A percentile compares a stretch with the other conserved stretches of the same genome.
Evolutionary conservation across 2,797 vertebrate species (phyloP).

Genomic region (Parauchenoglanis punctatus): DNA sequence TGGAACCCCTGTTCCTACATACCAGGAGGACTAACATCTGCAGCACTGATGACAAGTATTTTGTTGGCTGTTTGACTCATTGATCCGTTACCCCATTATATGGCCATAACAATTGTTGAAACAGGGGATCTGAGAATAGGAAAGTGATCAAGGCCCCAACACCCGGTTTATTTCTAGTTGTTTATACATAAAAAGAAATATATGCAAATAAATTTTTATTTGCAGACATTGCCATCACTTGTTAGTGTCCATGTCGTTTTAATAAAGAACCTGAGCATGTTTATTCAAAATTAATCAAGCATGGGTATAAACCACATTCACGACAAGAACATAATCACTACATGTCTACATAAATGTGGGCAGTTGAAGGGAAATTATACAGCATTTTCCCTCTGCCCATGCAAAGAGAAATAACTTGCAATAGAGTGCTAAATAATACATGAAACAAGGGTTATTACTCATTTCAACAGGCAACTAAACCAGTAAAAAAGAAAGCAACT

Average conservation of each 20-base stretch:
- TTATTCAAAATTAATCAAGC: not conserved
- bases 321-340: not conserved
- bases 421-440: not conserved
- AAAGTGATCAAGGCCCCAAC: not conserved
- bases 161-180: not conserved
- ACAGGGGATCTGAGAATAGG: not conserved
- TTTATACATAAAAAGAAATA: not conserved
- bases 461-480: not conserved
- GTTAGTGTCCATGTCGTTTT: not conserved
- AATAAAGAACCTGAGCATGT: not conserved
- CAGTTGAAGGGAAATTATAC: not conserved
- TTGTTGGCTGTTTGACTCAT: not conserved
- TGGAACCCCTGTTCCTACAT: not conserved
- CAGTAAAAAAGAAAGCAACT: not conserved
- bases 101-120: not conserved
- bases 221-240: not conserved
- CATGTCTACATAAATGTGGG: not conserved
- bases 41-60: not conserved
- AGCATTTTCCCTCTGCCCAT: not conserved
- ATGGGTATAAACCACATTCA: not conserved
- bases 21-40: not conserved
- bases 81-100: not conserved
- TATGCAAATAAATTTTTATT: not conserved
- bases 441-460: not conserved
- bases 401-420: not conserved